Conservation (phyloP, 2,888 invertebrate species). For the Eupeodes latifasciatus region DNA sequence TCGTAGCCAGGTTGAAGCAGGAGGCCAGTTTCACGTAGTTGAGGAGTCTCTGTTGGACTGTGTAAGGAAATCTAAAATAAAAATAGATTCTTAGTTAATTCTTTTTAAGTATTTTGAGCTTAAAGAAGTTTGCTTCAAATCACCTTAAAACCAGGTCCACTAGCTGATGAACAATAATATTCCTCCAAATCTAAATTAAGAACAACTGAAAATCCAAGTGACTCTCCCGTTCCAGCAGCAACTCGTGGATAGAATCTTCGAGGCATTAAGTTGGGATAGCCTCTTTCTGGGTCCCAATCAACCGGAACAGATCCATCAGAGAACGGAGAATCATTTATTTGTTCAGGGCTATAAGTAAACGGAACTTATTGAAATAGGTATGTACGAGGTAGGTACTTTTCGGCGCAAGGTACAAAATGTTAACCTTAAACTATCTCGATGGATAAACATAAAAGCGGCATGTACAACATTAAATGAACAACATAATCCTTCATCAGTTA, state of each 20-base stretch:
- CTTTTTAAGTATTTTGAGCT: background rate
- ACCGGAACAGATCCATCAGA: constrained; percentile 79
- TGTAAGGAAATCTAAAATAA: constrained; percentile 78
- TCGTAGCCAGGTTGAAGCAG: constrained; percentile 80
- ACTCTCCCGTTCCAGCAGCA: constrained; percentile 87
- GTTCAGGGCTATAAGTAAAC: background rate
- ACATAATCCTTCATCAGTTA: constrained; percentile 93
- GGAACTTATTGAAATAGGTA: too few relatives aligned
- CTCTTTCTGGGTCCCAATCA: constrained; percentile 91
- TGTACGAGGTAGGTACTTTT: too few relatives aligned
- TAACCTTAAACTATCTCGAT: constrained; percentile 72
- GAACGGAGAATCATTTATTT: constrained; percentile 43
- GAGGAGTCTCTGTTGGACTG: constrained; percentile 81
- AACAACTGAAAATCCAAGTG: constrained; percentile 89
- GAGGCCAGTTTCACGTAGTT: constrained; percentile 81
- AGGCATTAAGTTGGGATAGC: constrained; percentile 86
- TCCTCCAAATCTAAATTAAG: constrained; percentile 89
- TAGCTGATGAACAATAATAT: constrained; percentile 92
- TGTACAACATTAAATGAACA: constrained; percentile 93
- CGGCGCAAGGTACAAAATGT: constrained; percentile 6
- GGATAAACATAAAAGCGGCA: constrained; percentile 82
- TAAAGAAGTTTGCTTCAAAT: background rate
- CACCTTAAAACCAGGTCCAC: constrained; percentile 84
- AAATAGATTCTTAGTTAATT: too few relatives aligned
- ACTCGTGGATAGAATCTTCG: constrained; percentile 86